Evolutionary conservation across 1,140 invertebrate species (phyloP).

Genomic region (Heliconius congener): DNA sequence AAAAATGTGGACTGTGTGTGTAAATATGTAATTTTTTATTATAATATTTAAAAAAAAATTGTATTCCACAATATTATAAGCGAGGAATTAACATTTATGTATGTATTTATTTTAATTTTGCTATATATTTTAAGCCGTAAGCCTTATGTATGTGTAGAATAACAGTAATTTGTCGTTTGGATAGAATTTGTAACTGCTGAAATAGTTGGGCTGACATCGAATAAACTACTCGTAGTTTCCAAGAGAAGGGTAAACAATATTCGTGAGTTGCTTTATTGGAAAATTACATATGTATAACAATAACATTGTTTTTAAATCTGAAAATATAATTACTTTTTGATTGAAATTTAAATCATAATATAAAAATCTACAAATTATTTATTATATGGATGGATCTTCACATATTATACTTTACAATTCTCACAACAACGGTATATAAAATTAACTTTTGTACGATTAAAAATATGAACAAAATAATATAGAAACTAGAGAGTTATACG

Average conservation of each 20-base stretch:
- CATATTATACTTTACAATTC: too few species aligned
- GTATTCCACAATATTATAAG: background rate
- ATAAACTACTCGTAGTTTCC: slow-evolving; percentile 6
- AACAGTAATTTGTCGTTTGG: background rate
- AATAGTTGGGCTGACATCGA: slow-evolving; percentile 6
- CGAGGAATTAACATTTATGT: background rate
- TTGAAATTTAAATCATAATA: background rate
- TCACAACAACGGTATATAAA: too few species aligned
- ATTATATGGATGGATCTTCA: too few species aligned
- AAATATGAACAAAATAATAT: background rate
- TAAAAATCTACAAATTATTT: too few species aligned
- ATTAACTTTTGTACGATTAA: too few species aligned
- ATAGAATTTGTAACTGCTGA: background rate
- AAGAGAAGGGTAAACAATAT: slow-evolving; percentile 12
- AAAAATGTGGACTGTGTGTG: too few species aligned
- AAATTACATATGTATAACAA: background rate
- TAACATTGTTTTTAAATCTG: background rate
- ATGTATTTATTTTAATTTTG: background rate
- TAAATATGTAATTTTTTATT: background rate
- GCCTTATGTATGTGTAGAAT: background rate
- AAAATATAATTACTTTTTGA: background rate
- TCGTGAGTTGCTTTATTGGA: background rate
- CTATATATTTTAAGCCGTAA: background rate
- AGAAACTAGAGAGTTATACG: too few species aligned
- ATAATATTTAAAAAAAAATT: background rate